These are phyloP conservation scores for Haliaeetus leucogaster DNA, from an alignment of 2,113 vertebrate species.

Conservation along the genomic window DNA sequence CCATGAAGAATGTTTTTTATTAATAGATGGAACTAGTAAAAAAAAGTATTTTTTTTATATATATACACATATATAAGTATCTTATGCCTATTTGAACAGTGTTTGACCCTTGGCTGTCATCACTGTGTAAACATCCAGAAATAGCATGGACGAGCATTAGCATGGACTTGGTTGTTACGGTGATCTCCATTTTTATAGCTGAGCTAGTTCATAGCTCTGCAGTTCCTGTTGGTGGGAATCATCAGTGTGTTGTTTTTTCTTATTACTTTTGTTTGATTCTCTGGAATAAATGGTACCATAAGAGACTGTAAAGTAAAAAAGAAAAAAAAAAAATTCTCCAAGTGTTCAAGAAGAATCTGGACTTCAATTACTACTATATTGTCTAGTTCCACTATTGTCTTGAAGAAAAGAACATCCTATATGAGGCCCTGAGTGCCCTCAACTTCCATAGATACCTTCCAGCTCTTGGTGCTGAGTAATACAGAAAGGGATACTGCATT, in stretches of 20 bases:
- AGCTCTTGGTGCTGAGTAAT: not conserved
- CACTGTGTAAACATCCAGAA: not conserved
- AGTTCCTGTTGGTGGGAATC: not conserved
- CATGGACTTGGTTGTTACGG: not conserved
- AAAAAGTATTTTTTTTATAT: not conserved
- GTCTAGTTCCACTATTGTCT: not conserved
- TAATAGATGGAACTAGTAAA: not conserved
- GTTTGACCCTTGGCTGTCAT: not conserved
- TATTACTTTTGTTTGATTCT: not conserved
- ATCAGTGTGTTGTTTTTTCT: not conserved
- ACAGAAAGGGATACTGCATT: not conserved
- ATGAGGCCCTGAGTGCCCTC: not conserved
- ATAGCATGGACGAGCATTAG: not conserved
- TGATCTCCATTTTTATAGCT: not conserved
- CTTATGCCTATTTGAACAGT: not conserved
- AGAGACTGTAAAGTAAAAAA: not conserved
- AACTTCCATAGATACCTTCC: not conserved
- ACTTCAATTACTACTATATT: not conserved
- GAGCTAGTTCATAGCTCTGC: not conserved
- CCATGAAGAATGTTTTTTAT: not conserved
- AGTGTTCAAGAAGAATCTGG: not conserved
- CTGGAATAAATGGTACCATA: not conserved
- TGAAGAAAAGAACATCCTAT: not conserved
- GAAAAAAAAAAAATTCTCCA: not conserved
- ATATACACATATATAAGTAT: not conserved